phyloP scores from a whole-genome alignment of 2,888 invertebrate species.

The Cephalotes varians region DNA sequence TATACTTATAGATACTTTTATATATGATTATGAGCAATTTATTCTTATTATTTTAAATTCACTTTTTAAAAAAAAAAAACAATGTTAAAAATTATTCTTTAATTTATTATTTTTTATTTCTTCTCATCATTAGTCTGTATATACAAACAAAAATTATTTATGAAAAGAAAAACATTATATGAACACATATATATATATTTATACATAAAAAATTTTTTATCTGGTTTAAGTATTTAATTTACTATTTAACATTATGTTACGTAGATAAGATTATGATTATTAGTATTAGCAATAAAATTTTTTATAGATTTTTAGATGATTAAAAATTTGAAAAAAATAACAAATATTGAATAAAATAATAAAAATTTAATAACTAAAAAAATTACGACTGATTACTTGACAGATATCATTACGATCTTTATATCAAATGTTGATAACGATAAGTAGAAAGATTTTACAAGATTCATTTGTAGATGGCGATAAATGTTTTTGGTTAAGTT shows the following conservation, averaged over 20 bases:
- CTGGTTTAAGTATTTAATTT: not conserved
- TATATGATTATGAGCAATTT: no score
- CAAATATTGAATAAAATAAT: not conserved
- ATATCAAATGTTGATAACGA: not conserved
- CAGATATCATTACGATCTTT: not conserved
- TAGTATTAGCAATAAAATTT: no score
- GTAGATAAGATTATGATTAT: not conserved
- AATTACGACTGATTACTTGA: not conserved
- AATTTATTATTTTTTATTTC: no score
- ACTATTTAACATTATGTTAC: not conserved
- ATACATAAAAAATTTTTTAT: no score
- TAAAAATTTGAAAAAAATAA: not conserved
- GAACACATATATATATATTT: no score
- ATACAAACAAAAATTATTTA: no score
- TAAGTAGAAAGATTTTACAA: not conserved
- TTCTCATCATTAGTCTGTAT: no score
- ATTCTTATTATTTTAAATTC: no score
- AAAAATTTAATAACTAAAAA: not conserved
- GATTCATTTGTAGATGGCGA: conserved; percentile 6
- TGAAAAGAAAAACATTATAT: no score
- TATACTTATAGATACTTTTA: no score
- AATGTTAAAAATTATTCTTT: no score
- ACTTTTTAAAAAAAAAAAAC: no score
- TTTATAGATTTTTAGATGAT: not conserved
- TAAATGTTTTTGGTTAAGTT: not conserved